Evolutionary conservation across 2,113 vertebrate genomes (phyloP), one percentile per base, ranked within the genome.

Genomic region (Anser brachyrhynchus): DNA sequence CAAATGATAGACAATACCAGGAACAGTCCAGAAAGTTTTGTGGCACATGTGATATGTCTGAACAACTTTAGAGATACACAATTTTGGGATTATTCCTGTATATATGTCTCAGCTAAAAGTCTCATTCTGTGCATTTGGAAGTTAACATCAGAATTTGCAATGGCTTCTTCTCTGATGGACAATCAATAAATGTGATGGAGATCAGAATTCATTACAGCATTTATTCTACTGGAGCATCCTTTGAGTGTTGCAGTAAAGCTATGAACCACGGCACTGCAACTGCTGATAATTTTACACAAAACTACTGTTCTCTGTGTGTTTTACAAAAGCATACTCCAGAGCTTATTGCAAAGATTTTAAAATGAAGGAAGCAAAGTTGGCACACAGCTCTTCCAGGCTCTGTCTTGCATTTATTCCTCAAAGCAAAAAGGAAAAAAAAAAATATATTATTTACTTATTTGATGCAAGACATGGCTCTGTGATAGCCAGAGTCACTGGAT

Each of bases 121-220:
- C n/a, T 64, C 6, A 5, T n/a, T 19, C 5, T 2, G 13, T 5
- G 5, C 1, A 0, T 77, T 71, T 55, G 64, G 67, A n/a, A 82
- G 62, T 91, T 2, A 5, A 26, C 15, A 10, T 57, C 4, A 22
- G 23, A 37, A 19, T 44, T 41, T 43, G 4, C 6, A 3, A 17
- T 3, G 0, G 15, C 5, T 59, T 26, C 26, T 44, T 4, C 6
- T 13, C 43, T 10, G 39, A 28, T 15, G 59, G 43, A 37, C 0
- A 1, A 28, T 35, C 23, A n/a, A 8, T 1, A 5, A 70, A 13
- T 2, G 4, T 7, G 52, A 25, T 12, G 25, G 12, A 57, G 22
- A 25, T 8, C 6, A 33, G 28, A 29, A 3, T 84, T 81, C 33
- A 23, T 59, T n/a, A 10, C 1, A 6, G 3, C 6, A 3, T n/a